Conservation (phyloP, 2,888 invertebrate species). For the Tenthredo notha region DNA sequence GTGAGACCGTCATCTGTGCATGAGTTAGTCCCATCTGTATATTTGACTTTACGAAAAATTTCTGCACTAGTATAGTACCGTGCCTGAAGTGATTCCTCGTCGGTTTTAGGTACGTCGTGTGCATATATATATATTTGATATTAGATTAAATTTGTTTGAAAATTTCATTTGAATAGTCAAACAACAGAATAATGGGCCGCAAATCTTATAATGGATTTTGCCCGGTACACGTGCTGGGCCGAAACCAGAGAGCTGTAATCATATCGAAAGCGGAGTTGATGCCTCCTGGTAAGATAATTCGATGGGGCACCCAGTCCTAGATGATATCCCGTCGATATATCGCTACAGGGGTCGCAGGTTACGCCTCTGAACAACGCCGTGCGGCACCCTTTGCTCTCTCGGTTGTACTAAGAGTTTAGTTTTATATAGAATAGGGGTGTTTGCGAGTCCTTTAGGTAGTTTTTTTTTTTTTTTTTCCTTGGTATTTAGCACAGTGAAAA, state of each 20-base stretch:
- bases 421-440: neutral
- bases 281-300: conserved; percentile 77
- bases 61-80: neutral
- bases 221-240: conserved; percentile 70
- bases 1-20: conserved; percentile 27
- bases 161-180: conserved; percentile 18
- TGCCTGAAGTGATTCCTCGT: neutral
- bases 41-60: neutral
- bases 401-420: neutral
- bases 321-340: conserved; percentile 68
- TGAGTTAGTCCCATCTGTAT: neutral
- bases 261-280: conserved; percentile 64
- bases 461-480: too few species aligned
- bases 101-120: neutral
- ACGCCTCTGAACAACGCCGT: conserved; percentile 72
- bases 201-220: conserved; percentile 65
- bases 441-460: neutral
- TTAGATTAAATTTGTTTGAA: neutral
- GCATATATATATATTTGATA: neutral
- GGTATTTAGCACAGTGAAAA: neutral
- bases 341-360: conserved; percentile 63
- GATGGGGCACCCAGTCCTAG: conserved; percentile 72
- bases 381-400: conserved; percentile 63
- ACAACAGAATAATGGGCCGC: conserved; percentile 51
- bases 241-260: conserved; percentile 76